phyloP scores from a whole-genome alignment of 2,797 vertebrate species.

The Hybognathus amarus region DNA sequence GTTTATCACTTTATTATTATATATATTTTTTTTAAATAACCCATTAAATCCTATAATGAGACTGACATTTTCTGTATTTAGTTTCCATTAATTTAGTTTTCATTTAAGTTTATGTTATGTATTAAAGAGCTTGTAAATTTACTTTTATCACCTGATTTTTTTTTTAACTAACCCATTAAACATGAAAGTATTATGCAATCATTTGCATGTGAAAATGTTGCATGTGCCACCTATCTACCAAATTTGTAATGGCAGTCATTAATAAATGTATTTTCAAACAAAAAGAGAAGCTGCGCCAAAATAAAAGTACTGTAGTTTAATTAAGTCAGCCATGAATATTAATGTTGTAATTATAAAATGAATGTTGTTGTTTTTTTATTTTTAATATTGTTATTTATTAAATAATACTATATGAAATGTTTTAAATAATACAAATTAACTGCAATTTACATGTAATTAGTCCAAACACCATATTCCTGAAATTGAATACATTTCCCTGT shows the following conservation, averaged over 20 bases:
- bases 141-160: too few species aligned
- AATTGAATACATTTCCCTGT: background rate
- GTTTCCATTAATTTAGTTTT: background rate
- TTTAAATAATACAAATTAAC: background rate
- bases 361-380: too few species aligned
- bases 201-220: background rate
- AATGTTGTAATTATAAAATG: too few species aligned
- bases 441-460: constrained; percentile 9
- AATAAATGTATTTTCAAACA: too few species aligned
- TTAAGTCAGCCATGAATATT: too few species aligned
- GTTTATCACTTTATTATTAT: too few species aligned
- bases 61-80: background rate
- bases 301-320: too few species aligned
- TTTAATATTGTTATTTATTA: background rate
- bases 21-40: too few species aligned
- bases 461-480: constrained; percentile 2
- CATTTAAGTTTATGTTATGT: background rate
- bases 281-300: too few species aligned
- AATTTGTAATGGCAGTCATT: background rate
- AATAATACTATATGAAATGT: too few species aligned
- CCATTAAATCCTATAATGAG: background rate
- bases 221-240: background rate
- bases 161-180: background rate
- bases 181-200: background rate
- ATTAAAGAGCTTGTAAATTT: background rate